Conservation (phyloP, 2,888 invertebrate genomes). For the Allophyes oxyacanthae region DNA sequence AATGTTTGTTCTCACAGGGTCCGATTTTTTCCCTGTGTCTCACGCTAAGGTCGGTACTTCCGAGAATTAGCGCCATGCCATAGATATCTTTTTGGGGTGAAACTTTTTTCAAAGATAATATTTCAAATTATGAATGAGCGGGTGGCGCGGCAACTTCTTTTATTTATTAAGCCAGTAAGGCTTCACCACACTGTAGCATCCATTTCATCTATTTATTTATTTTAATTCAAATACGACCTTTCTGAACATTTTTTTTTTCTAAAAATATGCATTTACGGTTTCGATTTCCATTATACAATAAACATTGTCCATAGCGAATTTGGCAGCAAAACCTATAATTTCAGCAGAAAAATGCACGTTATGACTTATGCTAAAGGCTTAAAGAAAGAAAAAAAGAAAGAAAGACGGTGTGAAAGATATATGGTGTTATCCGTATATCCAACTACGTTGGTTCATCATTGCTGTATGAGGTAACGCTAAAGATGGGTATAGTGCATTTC, state of each 20-base stretch:
- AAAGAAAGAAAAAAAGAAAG: too few species aligned
- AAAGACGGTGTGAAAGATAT: too few species aligned
- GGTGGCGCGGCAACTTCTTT: slow-evolving; percentile 51
- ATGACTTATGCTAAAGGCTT: too few species aligned
- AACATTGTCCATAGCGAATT: slow-evolving; percentile 8
- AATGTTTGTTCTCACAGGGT: slow-evolving; percentile 53
- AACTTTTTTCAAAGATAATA: slow-evolving; percentile 50
- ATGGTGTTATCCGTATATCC: too few species aligned
- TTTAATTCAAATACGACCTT: too few species aligned
- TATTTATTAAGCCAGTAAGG: slow-evolving; percentile 41
- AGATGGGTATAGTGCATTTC: too few species aligned
- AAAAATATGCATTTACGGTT: too few species aligned
- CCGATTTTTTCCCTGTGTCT: slow-evolving; percentile 54
- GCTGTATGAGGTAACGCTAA: too few species aligned
- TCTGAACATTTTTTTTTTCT: too few species aligned
- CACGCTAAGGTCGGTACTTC: slow-evolving; percentile 64
- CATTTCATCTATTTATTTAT: too few species aligned
- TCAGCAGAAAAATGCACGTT: not conserved
- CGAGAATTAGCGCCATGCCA: slow-evolving; percentile 60
- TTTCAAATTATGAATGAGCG: slow-evolving; percentile 58
- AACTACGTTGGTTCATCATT: too few species aligned
- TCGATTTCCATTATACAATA: too few species aligned
- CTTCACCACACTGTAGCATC: slow-evolving; percentile 6
- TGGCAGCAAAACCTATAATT: slow-evolving; percentile 16
- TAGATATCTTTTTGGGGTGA: slow-evolving; percentile 35